phyloP scores from a whole-genome alignment of 2,113 vertebrate species.

The Capricornis sumatraensis region DNA sequence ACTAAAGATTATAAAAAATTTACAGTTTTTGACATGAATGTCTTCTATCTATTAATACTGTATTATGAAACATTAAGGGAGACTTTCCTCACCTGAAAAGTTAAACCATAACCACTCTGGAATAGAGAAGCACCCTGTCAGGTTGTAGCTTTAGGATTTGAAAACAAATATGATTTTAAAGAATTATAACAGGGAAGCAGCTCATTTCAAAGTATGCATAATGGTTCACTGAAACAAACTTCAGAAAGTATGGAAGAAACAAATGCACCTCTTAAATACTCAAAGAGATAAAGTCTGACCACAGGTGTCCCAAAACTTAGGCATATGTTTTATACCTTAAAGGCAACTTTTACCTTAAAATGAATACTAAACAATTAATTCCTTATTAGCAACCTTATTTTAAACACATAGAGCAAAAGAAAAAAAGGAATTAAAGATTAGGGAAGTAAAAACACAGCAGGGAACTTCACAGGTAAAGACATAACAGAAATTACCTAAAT shows the following conservation, averaged over 20 bases:
- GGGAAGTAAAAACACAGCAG: not conserved
- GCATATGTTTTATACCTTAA: not conserved
- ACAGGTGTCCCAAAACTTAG: not conserved
- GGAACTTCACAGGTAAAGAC: not conserved
- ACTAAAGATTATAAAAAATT: not conserved
- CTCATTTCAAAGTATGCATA: not conserved
- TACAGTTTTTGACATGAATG: not conserved
- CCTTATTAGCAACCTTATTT: not conserved
- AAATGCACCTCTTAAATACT: not conserved
- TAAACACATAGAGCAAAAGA: not conserved
- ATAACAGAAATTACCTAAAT: not conserved
- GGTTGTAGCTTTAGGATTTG: not conserved
- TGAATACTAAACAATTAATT: not conserved
- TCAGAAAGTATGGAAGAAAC: not conserved
- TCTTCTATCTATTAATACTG: not conserved
- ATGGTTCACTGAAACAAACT: not conserved
- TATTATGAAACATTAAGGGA: not conserved
- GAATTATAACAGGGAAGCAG: not conserved
- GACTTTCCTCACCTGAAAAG: not conserved
- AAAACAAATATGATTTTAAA: not conserved
- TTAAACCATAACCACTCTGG: not conserved
- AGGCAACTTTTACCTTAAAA: slow-evolving; percentile 13
- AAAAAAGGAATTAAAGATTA: not conserved
- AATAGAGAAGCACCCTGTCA: not conserved
- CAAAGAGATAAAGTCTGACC: not conserved